Conservation (phyloP, 2,888 invertebrate species). For the Drosophila diplacantha region DNA sequence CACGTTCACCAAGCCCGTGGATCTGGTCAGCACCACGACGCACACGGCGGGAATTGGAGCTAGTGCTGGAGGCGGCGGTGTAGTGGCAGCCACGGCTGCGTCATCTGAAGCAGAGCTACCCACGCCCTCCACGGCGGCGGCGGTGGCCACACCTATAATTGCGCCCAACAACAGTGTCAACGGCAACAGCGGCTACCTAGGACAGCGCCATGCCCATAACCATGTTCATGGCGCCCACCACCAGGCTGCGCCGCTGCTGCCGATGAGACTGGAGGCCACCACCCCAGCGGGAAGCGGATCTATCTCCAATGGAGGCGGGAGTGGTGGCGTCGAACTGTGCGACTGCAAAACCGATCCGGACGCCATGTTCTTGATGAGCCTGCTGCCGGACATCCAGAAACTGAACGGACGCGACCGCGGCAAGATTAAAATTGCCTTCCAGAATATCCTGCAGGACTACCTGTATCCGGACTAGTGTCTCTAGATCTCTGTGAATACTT, state of each 20-base stretch:
- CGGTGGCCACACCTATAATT: conserved; percentile 24
- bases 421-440: conserved; percentile 77
- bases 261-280: conserved; percentile 52
- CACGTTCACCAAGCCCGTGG: conserved; percentile 69
- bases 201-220: conserved; percentile 54
- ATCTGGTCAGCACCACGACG: conserved; percentile 73
- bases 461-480: conserved; percentile 74
- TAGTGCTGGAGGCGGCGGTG: background rate
- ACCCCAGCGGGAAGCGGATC: conserved; percentile 29
- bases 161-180: conserved; percentile 13
- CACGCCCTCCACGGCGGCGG: conserved; percentile 37
- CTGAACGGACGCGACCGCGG: conserved; percentile 76
- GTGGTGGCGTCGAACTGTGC: conserved; percentile 64
- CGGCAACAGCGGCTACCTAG: conserved; percentile 30
- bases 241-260: conserved; percentile 26
- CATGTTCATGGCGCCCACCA: conserved; percentile 44
- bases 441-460: conserved; percentile 76
- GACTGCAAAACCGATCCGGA: conserved; percentile 77
- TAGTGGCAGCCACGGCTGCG: conserved; percentile 10
- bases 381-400: conserved; percentile 76
- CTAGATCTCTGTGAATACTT: conserved; percentile 63
- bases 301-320: conserved; percentile 20
- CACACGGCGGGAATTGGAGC: conserved; percentile 21
- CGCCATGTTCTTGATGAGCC: conserved; percentile 77
- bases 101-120: conserved; percentile 35